Conservation (phyloP, 2,113 vertebrate genomes). For the Prionailurus viverrinus region DNA sequence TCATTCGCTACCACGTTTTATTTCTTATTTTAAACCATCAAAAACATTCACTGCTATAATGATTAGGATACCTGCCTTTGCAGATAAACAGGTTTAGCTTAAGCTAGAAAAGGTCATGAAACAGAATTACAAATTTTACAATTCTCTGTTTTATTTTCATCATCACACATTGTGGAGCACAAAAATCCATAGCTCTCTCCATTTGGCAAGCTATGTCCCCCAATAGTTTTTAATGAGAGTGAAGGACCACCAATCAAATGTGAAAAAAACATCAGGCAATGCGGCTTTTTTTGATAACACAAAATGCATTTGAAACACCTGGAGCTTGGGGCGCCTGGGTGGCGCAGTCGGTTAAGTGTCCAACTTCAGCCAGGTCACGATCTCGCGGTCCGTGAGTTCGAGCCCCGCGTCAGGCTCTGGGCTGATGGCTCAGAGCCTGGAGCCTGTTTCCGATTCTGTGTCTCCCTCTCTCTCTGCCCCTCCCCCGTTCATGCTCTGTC, state of each 20-base stretch:
- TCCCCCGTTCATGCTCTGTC: too few relatives aligned
- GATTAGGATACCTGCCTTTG: not conserved
- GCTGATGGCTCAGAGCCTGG: too few relatives aligned
- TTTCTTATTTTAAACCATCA: not conserved
- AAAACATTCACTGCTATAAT: not conserved
- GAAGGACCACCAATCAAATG: not conserved
- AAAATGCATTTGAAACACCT: not conserved
- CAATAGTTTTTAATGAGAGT: not conserved
- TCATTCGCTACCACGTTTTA: not conserved
- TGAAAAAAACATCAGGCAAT: not conserved
- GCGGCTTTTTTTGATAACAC: not conserved
- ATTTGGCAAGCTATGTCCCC: not conserved
- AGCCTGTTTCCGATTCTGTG: too few relatives aligned
- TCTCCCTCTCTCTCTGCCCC: too few relatives aligned
- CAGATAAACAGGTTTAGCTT: not conserved
- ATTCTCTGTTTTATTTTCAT: conserved; percentile 13
- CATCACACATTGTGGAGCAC: not conserved
- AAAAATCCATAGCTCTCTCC: conserved; percentile 10
- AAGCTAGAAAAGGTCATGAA: not conserved
- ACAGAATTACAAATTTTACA: not conserved
- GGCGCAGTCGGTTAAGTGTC: too few relatives aligned
- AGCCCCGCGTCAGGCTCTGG: too few relatives aligned
- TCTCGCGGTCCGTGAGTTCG: too few relatives aligned
- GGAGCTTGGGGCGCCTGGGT: not conserved
- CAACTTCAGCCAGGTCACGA: too few relatives aligned